Percentiles rank a stretch among this genome's conserved stretches.
These are phyloP conservation scores for Orthosia incerta DNA, from an alignment of 2,888 invertebrate genomes.

Conservation along the genomic window DNA sequence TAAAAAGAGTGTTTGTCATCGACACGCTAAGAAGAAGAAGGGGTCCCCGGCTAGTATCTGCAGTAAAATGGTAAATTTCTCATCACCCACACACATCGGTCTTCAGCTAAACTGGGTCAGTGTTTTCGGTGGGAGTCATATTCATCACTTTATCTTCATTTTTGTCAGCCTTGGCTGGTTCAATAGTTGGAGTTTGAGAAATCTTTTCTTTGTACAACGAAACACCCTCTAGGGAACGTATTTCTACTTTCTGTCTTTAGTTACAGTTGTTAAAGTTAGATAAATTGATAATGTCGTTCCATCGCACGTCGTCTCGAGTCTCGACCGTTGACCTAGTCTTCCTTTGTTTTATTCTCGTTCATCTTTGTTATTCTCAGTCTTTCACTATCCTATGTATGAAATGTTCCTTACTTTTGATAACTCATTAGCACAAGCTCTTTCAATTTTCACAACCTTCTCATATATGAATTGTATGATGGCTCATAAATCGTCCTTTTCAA, in stretches of 20 bases:
- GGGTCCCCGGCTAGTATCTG: too few relatives aligned
- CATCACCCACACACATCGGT: not conserved
- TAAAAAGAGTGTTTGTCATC: too few relatives aligned
- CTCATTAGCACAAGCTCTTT: not conserved
- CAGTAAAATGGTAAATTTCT: too few relatives aligned
- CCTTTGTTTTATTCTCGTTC: not conserved
- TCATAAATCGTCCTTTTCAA: not conserved
- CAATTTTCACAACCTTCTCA: not conserved
- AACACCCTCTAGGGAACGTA: not conserved
- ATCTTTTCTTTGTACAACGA: not conserved
- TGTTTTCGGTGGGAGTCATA: not conserved
- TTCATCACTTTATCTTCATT: not conserved
- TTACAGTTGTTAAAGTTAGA: not conserved
- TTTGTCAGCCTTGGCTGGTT: not conserved
- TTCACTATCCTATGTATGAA: not conserved
- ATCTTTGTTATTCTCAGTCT: not conserved
- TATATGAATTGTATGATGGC: not conserved
- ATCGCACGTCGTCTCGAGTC: not conserved
- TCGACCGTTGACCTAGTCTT: not conserved
- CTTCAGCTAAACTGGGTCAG: not conserved
- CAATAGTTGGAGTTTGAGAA: not conserved
- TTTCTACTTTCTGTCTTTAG: not conserved
- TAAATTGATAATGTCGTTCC: not conserved
- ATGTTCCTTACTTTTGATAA: not conserved
- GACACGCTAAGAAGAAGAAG: too few relatives aligned